Percentiles rank a stretch among this genome's conserved stretches.
Conservation (phyloP, 2,888 invertebrate genomes). For the Limenitis camilla region DNA sequence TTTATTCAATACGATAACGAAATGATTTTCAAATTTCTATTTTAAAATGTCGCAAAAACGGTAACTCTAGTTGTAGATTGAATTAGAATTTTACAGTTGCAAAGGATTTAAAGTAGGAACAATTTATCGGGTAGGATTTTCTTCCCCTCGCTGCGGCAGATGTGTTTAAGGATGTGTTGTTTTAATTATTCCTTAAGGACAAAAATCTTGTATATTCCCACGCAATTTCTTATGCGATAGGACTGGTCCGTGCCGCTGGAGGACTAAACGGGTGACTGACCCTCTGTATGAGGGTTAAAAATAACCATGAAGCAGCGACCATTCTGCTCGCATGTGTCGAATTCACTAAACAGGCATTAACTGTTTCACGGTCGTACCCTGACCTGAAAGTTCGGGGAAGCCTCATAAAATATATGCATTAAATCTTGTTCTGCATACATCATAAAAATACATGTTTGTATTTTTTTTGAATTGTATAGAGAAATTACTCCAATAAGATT, state of each 20-base stretch:
- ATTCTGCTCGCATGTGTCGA: slow-evolving; percentile 73
- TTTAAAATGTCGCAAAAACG: no score
- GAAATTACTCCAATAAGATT: neutral
- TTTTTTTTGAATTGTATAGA: neutral
- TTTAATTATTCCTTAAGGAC: slow-evolving; percentile 16
- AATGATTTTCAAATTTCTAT: no score
- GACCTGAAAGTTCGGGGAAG: slow-evolving; percentile 63
- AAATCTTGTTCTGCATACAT: neutral
- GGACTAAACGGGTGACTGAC: slow-evolving; percentile 70
- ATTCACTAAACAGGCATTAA: slow-evolving; percentile 71
- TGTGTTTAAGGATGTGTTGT: neutral
- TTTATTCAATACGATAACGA: no score
- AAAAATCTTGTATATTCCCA: slow-evolving; percentile 51
- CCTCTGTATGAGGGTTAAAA: slow-evolving; percentile 70
- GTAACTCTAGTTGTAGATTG: no score
- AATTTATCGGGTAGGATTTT: no score
- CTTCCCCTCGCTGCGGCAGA: no score
- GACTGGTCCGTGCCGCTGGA: slow-evolving; percentile 65
- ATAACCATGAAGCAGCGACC: slow-evolving; percentile 66
- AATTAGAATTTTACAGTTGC: no score
- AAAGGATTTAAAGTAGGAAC: no score
- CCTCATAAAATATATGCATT: slow-evolving; percentile 26
- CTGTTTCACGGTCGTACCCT: slow-evolving; percentile 71
- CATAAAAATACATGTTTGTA: neutral
- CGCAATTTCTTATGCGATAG: slow-evolving; percentile 68